Conservation (phyloP, 2,888 invertebrate genomes). For the Hyalella azteca region DNA sequence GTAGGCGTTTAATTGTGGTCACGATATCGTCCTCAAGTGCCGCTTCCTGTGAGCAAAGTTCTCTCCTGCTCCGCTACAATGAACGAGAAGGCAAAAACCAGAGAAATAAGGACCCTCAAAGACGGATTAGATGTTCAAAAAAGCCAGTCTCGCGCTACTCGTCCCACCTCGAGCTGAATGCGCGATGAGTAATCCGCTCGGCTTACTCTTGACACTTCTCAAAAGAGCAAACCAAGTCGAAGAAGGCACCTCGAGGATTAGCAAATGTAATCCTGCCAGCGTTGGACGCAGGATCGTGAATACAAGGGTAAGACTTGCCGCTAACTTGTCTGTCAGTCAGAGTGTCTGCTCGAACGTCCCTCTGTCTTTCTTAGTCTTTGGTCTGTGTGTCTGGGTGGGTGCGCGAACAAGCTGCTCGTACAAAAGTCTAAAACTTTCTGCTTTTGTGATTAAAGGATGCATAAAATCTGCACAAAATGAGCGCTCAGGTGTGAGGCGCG, state of each 20-base stretch:
- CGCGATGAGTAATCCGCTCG: conserved; percentile 32
- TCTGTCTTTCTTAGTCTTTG: too few relatives aligned
- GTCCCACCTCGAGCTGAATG: background rate
- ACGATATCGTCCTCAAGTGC: conserved; percentile 12
- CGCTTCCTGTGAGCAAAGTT: conserved; percentile 29
- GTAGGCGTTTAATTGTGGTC: background rate
- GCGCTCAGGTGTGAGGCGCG: conserved; percentile 18
- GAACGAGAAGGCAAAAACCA: conserved; percentile 6
- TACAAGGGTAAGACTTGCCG: background rate
- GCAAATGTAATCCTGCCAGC: conserved; percentile 9
- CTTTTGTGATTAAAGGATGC: conserved; percentile 24
- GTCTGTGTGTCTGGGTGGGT: background rate
- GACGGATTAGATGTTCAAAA: conserved; percentile 14
- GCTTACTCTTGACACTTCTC: conserved; percentile 31
- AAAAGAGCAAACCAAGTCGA: conserved; percentile 31
- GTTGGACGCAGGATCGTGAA: background rate
- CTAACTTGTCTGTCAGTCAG: conserved; percentile 3
- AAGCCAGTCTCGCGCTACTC: conserved; percentile 9
- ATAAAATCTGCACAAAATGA: conserved; percentile 17
- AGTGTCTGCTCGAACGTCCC: background rate
- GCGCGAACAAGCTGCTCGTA: background rate
- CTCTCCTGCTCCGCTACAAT: conserved; percentile 8
- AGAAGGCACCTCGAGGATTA: conserved; percentile 28
- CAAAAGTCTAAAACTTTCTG: conserved; percentile 8
- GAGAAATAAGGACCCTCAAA: conserved; percentile 7